A percentile compares a stretch with the other conserved stretches of the same genome.
Evolutionary conservation across 1,140 invertebrate genomes (phyloP).

Genomic region (Uloborus diversus): DNA sequence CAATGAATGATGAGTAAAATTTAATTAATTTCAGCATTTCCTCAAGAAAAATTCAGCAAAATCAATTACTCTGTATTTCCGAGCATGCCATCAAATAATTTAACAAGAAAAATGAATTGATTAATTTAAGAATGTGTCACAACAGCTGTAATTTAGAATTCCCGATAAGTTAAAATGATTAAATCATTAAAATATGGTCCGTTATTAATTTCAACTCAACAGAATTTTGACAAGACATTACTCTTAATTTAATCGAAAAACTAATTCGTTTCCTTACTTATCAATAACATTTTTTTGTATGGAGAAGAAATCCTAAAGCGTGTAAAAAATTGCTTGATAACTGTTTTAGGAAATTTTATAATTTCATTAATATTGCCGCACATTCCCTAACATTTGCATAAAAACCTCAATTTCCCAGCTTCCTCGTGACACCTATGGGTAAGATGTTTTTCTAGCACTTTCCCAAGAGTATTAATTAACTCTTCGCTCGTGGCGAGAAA

Average conservation of each 20-base stretch:
- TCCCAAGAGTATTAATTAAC: slow-evolving; percentile 33
- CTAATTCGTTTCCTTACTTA: slow-evolving; percentile 2
- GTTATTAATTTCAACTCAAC: not conserved
- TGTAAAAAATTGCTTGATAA: no score
- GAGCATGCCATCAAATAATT: no score
- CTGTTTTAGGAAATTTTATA: not conserved
- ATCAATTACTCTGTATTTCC: no score
- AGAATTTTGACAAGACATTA: not conserved
- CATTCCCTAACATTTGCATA: slow-evolving; percentile 12
- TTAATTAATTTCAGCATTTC: no score
- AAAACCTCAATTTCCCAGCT: slow-evolving; percentile 9
- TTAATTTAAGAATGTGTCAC: not conserved
- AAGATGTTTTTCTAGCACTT: slow-evolving; percentile 19
- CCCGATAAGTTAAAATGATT: not conserved
- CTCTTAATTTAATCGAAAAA: not conserved
- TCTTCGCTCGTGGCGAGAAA: slow-evolving; percentile 9
- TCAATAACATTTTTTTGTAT: no score
- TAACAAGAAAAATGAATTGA: no score
- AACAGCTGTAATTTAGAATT: not conserved
- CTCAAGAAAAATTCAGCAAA: no score
- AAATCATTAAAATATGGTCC: not conserved
- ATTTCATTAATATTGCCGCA: slow-evolving; percentile 28
- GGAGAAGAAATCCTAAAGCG: no score
- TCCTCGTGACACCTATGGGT: not conserved
- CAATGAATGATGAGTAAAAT: no score